These are phyloP conservation scores for Enteromius viviparus DNA, from an alignment of 2,797 vertebrate species.

Conservation along the genomic window DNA sequence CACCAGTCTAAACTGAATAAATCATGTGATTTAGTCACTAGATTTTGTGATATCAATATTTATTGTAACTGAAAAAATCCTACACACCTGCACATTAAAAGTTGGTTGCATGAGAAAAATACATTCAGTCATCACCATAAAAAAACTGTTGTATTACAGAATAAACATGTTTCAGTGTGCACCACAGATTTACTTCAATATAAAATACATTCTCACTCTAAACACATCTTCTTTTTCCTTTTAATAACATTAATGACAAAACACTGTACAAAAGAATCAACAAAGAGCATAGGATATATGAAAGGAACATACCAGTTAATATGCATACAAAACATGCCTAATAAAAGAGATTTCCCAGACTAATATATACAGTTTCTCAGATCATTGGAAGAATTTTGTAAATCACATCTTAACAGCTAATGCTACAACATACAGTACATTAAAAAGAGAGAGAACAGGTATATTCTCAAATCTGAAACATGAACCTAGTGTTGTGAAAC, in stretches of 20 bases:
- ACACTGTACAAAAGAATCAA: conserved; percentile 5
- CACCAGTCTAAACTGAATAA: background rate
- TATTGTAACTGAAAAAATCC: conserved; percentile 10
- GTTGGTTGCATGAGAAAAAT: conserved; percentile 27
- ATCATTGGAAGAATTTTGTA: conserved; percentile 13
- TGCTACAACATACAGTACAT: background rate
- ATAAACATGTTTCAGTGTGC: conserved; percentile 5
- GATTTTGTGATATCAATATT: conserved; percentile 12
- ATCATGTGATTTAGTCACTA: background rate
- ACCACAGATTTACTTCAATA: background rate
- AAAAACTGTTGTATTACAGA: background rate
- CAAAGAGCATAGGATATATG: conserved; percentile 8
- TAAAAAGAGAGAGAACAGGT: background rate
- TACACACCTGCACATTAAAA: conserved; percentile 18
- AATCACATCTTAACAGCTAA: background rate
- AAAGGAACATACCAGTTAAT: background rate
- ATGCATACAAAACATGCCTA: conserved; percentile 22
- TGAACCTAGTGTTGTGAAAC: background rate
- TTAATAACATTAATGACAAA: background rate
- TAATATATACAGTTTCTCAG: conserved; percentile 5
- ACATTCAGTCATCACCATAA: conserved; percentile 1
- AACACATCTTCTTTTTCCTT: background rate
- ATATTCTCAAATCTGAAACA: background rate
- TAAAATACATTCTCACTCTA: conserved; percentile 1
- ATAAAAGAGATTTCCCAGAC: background rate